A percentile compares a stretch with the other conserved stretches of the same genome.
phyloP scores from a whole-genome alignment of 53 echinoderm and acorn worm genomes.

The Holothuria scabra region DNA sequence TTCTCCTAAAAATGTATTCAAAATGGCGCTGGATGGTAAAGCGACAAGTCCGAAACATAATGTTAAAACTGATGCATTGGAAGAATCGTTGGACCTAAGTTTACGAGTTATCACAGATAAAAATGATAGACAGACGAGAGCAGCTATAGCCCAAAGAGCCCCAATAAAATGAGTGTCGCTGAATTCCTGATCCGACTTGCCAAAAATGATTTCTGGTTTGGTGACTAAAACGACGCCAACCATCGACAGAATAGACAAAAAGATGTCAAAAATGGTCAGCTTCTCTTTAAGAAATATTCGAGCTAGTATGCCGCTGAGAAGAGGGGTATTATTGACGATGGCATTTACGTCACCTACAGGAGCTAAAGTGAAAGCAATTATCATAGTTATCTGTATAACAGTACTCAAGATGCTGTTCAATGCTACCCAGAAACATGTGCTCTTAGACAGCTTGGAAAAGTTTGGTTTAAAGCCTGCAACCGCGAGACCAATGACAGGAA shows the following conservation, averaged over 20 bases:
- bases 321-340: not conserved
- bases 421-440: not conserved
- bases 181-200: not conserved
- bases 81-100: not conserved
- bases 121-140: not conserved
- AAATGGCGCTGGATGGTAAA: not conserved
- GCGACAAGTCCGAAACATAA: not conserved
- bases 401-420: not conserved
- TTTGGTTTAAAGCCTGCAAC: not conserved
- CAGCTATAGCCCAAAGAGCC: not conserved
- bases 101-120: not conserved
- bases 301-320: not conserved
- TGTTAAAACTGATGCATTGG: slow-evolving; percentile 5
- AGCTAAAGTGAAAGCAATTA: not conserved
- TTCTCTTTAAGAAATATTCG: slow-evolving; percentile 26
- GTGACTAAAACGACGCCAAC: not conserved
- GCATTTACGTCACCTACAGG: slow-evolving; percentile 12
- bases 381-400: not conserved
- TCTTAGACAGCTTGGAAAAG: not conserved
- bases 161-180: slow-evolving; percentile 3
- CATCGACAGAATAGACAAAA: not conserved
- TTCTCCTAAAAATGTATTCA: not conserved
- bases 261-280: not conserved
- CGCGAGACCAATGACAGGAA: not conserved
- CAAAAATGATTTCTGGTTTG: not conserved